Conservation (phyloP, 2,888 invertebrate species). For the Furcula furcula region DNA sequence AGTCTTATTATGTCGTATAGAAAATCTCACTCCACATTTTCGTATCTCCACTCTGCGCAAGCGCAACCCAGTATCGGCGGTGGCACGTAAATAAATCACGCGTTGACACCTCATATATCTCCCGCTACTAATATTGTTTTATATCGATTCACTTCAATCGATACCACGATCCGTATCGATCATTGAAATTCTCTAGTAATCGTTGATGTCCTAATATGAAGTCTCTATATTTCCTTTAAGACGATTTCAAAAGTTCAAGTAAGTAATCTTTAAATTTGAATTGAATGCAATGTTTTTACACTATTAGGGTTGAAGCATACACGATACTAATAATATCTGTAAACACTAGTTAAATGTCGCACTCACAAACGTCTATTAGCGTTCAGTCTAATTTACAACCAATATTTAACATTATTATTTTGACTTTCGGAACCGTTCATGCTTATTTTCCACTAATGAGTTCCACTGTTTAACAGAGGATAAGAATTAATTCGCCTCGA, state of each 20-base stretch:
- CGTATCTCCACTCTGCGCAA: constrained; percentile 8
- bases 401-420: too few species aligned
- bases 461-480: too few species aligned
- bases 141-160: constrained; percentile 36
- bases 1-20: neutral
- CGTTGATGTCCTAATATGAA: constrained; percentile 34
- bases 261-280: too few species aligned
- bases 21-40: constrained; percentile 13
- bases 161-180: constrained; percentile 39
- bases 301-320: too few species aligned
- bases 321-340: too few species aligned
- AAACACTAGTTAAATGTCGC: too few species aligned
- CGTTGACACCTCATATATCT: constrained; percentile 70
- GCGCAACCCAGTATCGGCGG: constrained; percentile 17
- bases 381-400: too few species aligned
- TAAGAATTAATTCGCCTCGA: too few species aligned
- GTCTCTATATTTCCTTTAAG: constrained; percentile 16
- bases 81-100: constrained; percentile 63
- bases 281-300: too few species aligned
- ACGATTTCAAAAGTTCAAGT: neutral
- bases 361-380: too few species aligned
- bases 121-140: constrained; percentile 50
- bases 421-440: too few species aligned
- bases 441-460: too few species aligned
- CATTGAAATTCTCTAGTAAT: constrained; percentile 34